These are phyloP conservation scores for Hydraecia micacea DNA, from an alignment of 2,888 invertebrate species.

Conservation along the genomic window DNA sequence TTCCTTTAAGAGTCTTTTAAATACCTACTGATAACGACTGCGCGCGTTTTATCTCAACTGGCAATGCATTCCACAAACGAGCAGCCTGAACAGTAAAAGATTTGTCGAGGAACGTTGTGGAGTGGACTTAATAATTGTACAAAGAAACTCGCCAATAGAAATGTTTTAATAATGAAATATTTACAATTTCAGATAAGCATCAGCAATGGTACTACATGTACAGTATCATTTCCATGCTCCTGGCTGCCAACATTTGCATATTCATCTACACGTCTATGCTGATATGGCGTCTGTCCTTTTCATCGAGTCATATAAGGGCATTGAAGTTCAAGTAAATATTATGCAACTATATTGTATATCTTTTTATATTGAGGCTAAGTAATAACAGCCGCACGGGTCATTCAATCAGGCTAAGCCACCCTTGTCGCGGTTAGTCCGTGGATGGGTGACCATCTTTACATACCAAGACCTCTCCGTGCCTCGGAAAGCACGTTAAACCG, in stretches of 20 bases:
- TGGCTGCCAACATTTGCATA: constrained; percentile 90
- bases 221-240: constrained; percentile 91
- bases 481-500: background rate
- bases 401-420: background rate
- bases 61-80: no score
- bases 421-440: background rate
- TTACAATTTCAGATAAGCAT: constrained; percentile 81
- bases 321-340: constrained; percentile 89
- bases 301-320: constrained; percentile 84
- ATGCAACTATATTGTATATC: background rate
- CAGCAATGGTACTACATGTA: constrained; percentile 92
- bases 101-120: no score
- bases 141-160: background rate
- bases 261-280: constrained; percentile 90
- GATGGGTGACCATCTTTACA: background rate
- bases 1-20: no score
- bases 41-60: no score
- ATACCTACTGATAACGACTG: no score
- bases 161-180: background rate
- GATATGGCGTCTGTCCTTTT: constrained; percentile 89
- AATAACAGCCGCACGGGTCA: no score
- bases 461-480: background rate
- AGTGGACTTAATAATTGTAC: background rate
- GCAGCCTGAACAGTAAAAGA: no score
- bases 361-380: no score